Percentiles rank a stretch among this genome's conserved stretches.
These are phyloP conservation scores for Pyralis farinalis DNA, from an alignment of 2,888 invertebrate species.

Conservation along the genomic window DNA sequence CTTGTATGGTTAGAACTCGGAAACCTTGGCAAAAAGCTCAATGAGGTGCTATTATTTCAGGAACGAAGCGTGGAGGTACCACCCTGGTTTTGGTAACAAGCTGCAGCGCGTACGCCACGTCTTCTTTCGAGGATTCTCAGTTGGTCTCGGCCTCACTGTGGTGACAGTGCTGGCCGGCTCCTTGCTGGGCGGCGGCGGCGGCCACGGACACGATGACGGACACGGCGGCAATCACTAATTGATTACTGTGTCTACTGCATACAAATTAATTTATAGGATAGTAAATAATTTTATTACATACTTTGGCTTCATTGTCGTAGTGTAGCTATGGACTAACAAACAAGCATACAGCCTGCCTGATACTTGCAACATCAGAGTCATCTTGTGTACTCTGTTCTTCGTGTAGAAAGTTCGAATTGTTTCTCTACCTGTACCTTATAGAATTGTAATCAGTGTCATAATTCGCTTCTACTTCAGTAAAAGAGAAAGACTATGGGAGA, in stretches of 20 bases:
- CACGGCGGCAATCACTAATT: constrained; percentile 25
- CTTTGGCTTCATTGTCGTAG: background rate
- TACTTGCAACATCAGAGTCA: too few relatives aligned
- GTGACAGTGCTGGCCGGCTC: constrained; percentile 43
- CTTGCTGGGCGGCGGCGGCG: constrained; percentile 39
- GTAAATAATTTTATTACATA: constrained; percentile 1
- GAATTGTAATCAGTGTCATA: too few relatives aligned
- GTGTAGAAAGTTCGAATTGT: too few relatives aligned
- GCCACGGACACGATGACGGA: constrained; percentile 46
- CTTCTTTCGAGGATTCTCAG: constrained; percentile 83
- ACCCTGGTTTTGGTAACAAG: constrained; percentile 82
- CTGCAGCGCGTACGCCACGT: constrained; percentile 52
- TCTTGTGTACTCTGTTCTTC: too few relatives aligned
- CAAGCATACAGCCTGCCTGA: too few relatives aligned
- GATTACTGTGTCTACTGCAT: constrained; percentile 6
- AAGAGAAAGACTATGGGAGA: too few relatives aligned
- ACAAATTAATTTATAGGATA: constrained; percentile 3
- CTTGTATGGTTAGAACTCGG: too few relatives aligned
- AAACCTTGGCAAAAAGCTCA: too few relatives aligned
- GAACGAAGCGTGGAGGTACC: constrained; percentile 92
- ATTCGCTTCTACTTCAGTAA: too few relatives aligned
- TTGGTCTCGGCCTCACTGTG: constrained; percentile 78
- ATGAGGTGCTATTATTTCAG: constrained; percentile 71
- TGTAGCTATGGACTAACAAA: too few relatives aligned
- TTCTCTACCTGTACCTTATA: too few relatives aligned